A percentile compares a stretch with the other conserved stretches of the same genome.
These are phyloP conservation scores for Eumaeus atala DNA, from an alignment of 1,140 invertebrate species.

Conservation along the genomic window DNA sequence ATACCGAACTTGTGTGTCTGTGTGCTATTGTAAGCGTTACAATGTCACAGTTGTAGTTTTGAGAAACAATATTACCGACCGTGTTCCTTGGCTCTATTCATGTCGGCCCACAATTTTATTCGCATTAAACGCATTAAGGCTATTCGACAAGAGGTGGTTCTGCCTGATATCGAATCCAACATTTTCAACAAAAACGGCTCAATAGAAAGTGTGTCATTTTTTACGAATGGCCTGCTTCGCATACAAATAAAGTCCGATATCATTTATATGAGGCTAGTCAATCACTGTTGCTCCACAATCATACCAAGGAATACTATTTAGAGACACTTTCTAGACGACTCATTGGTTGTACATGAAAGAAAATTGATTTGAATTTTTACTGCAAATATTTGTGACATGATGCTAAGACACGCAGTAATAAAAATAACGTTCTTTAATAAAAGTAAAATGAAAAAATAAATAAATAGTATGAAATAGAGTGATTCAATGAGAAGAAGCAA, in stretches of 20 bases:
- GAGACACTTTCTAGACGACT: neutral
- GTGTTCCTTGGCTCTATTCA: slow-evolving; percentile 14
- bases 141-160: slow-evolving; percentile 6
- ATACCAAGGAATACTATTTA: neutral
- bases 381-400: too few species aligned
- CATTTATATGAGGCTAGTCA: slow-evolving; percentile 12
- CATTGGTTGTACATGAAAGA: too few species aligned
- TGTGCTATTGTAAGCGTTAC: too few species aligned
- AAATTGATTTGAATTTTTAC: too few species aligned
- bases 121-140: slow-evolving; percentile 15
- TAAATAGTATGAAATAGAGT: too few species aligned
- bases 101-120: slow-evolving; percentile 28
- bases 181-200: slow-evolving; percentile 15
- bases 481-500: too few species aligned
- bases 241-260: slow-evolving; percentile 12
- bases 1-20: too few species aligned
- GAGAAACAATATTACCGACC: too few species aligned
- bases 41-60: too few species aligned
- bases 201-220: slow-evolving; percentile 19
- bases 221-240: slow-evolving; percentile 10
- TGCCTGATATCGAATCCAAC: slow-evolving; percentile 12
- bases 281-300: slow-evolving; percentile 13
- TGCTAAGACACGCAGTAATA: too few species aligned
- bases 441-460: too few species aligned
- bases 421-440: too few species aligned